Conservation (phyloP, 2,888 invertebrate genomes). For the Drosophila ezoana region DNA sequence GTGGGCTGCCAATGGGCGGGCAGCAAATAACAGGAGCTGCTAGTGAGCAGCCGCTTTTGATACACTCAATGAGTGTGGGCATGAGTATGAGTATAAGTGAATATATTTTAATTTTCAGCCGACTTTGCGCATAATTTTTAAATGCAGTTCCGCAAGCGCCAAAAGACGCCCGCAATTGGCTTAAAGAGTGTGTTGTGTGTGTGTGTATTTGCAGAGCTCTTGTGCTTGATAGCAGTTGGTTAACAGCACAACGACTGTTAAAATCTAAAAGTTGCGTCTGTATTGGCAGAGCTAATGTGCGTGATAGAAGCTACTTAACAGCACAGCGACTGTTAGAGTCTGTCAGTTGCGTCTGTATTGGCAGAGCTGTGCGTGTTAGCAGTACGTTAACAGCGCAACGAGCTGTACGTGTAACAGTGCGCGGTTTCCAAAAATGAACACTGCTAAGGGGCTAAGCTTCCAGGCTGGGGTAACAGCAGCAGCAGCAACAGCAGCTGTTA, state of each 20-base stretch:
- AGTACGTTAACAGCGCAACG: neutral
- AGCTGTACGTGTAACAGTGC: neutral
- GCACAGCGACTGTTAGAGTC: constrained; percentile 1
- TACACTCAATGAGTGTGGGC: constrained; percentile 21
- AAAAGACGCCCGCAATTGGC: constrained; percentile 41
- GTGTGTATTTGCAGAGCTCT: constrained; percentile 1
- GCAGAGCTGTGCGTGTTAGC: neutral
- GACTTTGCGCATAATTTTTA: constrained; percentile 63
- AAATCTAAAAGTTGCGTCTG: neutral
- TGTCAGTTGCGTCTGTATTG: neutral
- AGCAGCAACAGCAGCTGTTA: constrained; percentile 6
- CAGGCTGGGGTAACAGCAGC: constrained; percentile 51
- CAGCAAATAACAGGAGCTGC: neutral
- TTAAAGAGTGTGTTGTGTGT: constrained; percentile 33
- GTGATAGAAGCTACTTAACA: constrained; percentile 8
- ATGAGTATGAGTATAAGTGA: constrained; percentile 23
- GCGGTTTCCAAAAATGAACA: constrained; percentile 65
- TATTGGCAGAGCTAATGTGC: neutral
- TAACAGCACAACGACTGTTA: constrained; percentile 17
- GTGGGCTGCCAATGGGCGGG: constrained; percentile 26
- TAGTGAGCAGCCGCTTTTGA: constrained; percentile 6
- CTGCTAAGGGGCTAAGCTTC: constrained; percentile 46
- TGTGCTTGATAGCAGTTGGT: neutral
- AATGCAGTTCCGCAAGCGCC: constrained; percentile 62
- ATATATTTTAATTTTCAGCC: constrained; percentile 52